Evolutionary conservation across 2,888 invertebrate species (phyloP), one percentile per base, ranked within the genome.

Genomic region (Dascillus cervinus): DNA sequence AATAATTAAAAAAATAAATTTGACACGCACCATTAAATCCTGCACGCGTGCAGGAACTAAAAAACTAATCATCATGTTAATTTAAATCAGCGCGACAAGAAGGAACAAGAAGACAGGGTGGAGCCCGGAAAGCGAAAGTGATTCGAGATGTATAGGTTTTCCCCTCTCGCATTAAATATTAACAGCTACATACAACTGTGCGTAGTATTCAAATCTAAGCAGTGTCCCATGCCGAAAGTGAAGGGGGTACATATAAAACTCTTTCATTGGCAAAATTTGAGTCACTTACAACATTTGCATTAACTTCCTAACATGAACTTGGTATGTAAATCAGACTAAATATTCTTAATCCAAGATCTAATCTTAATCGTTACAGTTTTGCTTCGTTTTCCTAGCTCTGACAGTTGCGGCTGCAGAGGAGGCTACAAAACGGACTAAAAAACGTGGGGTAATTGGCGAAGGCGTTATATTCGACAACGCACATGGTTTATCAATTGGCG

Each of bases 381-480:
- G 46, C 19, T 33, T 50, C 26, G 43, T 37, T 25, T 25, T 47
- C 37, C 41, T 50, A 37, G 50, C 52, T 46, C 35, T 53, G 29
- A 32, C 47, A 32, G 43, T 41, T 23, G 13, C 37, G 11, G 36
- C 44, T 34, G 47, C 46, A 36, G 49, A 49, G 40, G 52, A 49
- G 43, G 38, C 41, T 5, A 33, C 46, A 40, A 46, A 20, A 22
- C 46, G 41, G 5, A 41, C 30, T 19, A 37, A 43, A 29, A 43
- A 40, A 26, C 43, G 44, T 32, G 41, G 39, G 10, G 30, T 43
- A n/a, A 36, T 37, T 19, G 24, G 36, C n/a, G 10, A 26, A 24
- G 37, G 20, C 28, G 28, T 21, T 13, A 26, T 31, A 23, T 10
- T 6, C 11, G 19, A 20, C 13, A 14, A 25, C n/a, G 11, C 13